A percentile compares a stretch with the other conserved stretches of the same genome.
Conservation (phyloP, 1,140 invertebrate species). For the Mya arenaria region DNA sequence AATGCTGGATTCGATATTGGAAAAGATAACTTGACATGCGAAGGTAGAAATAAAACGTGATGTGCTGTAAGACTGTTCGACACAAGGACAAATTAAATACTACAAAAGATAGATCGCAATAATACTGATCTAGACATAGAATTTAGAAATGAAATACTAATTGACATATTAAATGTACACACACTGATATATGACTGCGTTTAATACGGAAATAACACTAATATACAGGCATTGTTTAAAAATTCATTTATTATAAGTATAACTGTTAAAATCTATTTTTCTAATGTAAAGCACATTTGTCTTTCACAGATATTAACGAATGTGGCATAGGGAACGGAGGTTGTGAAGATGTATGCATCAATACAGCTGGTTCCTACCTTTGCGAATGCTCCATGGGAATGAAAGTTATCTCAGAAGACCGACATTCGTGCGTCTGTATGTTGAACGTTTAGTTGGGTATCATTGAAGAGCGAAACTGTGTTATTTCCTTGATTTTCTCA, state of each 20-base stretch:
- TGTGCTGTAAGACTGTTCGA: neutral
- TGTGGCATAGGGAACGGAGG: slow-evolving; percentile 85
- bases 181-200: too few relatives aligned
- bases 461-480: neutral
- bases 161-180: too few relatives aligned
- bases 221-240: neutral
- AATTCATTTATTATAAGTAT: neutral
- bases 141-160: too few relatives aligned
- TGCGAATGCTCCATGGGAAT: slow-evolving; percentile 60
- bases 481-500: neutral
- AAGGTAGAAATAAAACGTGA: slow-evolving; percentile 24
- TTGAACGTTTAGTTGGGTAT: neutral
- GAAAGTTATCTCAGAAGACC: slow-evolving; percentile 5
- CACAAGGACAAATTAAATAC: neutral
- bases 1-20: slow-evolving; percentile 52
- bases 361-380: slow-evolving; percentile 62
- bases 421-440: slow-evolving; percentile 22
- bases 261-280: neutral
- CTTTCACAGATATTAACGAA: slow-evolving; percentile 85
- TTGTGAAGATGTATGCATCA: slow-evolving; percentile 82
- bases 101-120: neutral
- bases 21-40: slow-evolving; percentile 50
- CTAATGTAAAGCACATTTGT: slow-evolving; percentile 20
- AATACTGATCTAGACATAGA: neutral
- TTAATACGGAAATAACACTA: neutral